Evolutionary conservation across 2,113 vertebrate genomes (phyloP).

Genomic region (Sapayoa aenigma): DNA sequence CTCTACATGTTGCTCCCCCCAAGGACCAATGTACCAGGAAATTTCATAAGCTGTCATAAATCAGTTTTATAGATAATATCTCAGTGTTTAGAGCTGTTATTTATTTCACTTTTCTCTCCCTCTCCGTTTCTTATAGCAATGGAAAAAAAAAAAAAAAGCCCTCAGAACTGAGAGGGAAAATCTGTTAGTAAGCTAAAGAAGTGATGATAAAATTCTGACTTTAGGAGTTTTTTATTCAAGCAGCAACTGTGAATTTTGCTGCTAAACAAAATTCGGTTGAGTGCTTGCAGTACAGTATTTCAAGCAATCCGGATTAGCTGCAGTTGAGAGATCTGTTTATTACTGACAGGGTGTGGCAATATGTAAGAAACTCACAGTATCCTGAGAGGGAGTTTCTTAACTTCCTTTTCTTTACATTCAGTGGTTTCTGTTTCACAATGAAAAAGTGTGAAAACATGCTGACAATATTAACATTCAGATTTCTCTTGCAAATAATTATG

Average conservation of each 20-base stretch:
- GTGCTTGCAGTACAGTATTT: not conserved
- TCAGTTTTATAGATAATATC: not conserved
- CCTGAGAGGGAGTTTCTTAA: conserved; percentile 32
- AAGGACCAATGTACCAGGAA: not conserved
- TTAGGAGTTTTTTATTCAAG: not conserved
- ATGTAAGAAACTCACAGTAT: not conserved
- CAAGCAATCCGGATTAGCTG: conserved; percentile 7
- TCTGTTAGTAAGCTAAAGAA: not conserved
- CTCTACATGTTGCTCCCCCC: not conserved
- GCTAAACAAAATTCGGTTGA: not conserved
- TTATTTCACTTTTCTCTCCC: not conserved
- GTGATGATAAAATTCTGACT: not conserved
- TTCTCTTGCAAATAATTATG: not conserved
- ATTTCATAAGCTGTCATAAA: not conserved
- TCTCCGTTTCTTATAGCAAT: not conserved
- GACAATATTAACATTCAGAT: not conserved
- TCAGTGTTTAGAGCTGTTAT: not conserved
- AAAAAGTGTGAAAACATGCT: conserved; percentile 9
- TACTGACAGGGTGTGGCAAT: conserved; percentile 16
- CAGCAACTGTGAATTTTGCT: not conserved
- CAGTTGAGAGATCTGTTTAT: conserved; percentile 29
- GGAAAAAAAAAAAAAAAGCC: not conserved
- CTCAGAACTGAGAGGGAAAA: not conserved
- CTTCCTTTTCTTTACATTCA: not conserved
- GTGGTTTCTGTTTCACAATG: conserved; percentile 47